These are phyloP conservation scores for Geophilus truncorum DNA, from an alignment of 2,888 invertebrate species.

Conservation along the genomic window DNA sequence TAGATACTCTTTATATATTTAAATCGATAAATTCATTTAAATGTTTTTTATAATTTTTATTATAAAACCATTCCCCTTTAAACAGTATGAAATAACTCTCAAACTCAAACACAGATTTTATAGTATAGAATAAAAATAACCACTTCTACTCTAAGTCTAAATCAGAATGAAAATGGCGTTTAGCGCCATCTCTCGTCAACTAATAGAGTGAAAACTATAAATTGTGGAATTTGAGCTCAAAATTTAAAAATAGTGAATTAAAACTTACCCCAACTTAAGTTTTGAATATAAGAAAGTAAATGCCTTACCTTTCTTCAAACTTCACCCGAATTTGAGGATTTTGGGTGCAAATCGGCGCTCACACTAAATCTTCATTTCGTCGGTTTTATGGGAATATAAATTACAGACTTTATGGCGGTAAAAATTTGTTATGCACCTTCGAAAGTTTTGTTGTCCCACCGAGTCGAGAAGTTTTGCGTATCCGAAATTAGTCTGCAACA, in stretches of 20 bases:
- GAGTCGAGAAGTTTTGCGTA: not conserved
- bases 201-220: not conserved
- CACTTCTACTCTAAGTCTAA: not conserved
- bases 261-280: not conserved
- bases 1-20: too few relatives aligned
- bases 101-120: not conserved
- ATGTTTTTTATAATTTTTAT: not conserved
- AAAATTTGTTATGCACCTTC: not conserved
- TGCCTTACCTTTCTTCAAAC: not conserved
- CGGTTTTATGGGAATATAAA: too few relatives aligned
- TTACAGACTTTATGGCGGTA: not conserved
- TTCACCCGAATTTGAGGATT: not conserved
- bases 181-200: not conserved
- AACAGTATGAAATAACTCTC: not conserved
- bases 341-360: not conserved
- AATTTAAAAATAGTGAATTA: not conserved
- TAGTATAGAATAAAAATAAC: not conserved
- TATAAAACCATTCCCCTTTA: not conserved
- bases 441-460: not conserved
- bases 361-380: too few relatives aligned
- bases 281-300: not conserved
- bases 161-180: not conserved
- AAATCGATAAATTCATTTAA: not conserved
- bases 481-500: conserved; percentile 10
- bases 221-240: not conserved